phyloP scores from a whole-genome alignment of 2,888 invertebrate genomes.

The Drosophila emarginata region DNA sequence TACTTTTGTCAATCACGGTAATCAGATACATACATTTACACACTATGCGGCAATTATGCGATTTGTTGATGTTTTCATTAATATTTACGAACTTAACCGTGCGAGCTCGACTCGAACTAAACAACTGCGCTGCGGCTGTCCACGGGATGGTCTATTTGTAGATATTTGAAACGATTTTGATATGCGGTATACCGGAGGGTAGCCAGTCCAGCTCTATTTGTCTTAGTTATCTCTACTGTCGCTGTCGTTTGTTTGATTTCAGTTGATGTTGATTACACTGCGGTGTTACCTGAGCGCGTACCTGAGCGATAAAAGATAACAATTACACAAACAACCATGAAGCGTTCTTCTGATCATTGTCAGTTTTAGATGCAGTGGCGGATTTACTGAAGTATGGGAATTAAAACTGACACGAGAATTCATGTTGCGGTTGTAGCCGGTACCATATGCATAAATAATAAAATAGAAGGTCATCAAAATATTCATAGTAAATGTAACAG shows the following conservation, averaged over 20 bases:
- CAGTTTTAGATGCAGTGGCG: conserved; percentile 10
- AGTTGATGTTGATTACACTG: conserved; percentile 57
- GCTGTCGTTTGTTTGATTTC: conserved; percentile 51
- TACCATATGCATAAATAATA: no score
- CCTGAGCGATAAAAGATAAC: conserved; percentile 44
- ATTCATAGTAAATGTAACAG: no score
- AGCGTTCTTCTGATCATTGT: conserved; percentile 1
- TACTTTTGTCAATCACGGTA: neutral
- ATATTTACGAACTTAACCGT: neutral
- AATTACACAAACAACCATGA: conserved; percentile 17
- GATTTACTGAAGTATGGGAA: neutral
- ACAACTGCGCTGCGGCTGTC: neutral
- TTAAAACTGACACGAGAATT: neutral
- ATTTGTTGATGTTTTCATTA: neutral
- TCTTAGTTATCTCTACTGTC: conserved; percentile 48
- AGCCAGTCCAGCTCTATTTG: conserved; percentile 42
- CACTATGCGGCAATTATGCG: neutral
- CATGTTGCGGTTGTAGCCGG: neutral
- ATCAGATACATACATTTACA: neutral
- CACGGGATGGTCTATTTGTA: conserved; percentile 22
- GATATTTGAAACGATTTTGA: neutral
- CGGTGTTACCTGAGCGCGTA: conserved; percentile 43
- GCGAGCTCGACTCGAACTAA: conserved; percentile 5
- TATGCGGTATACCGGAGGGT: conserved; percentile 2
- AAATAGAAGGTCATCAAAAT: no score